phyloP scores from a whole-genome alignment of 2,113 vertebrate species.

The Microtus montanus region DNA sequence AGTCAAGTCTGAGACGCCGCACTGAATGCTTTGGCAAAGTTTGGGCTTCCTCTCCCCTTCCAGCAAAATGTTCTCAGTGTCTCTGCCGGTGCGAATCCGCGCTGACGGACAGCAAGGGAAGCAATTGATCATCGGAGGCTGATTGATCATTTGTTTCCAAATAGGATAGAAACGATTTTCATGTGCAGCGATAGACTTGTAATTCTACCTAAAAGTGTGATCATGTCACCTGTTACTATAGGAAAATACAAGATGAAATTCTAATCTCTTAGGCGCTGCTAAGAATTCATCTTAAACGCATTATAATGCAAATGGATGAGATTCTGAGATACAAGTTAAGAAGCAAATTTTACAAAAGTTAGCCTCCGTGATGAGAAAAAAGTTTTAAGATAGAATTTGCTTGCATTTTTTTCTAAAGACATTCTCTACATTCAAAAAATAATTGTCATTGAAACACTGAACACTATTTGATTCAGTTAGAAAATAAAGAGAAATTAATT shows the following conservation, averaged over 20 bases:
- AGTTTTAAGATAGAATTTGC: slow-evolving; percentile 81
- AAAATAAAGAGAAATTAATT: slow-evolving; percentile 17
- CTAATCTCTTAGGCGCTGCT: slow-evolving; percentile 78
- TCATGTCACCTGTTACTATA: slow-evolving; percentile 88
- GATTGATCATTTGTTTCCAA: slow-evolving; percentile 88
- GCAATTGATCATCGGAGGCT: slow-evolving; percentile 85
- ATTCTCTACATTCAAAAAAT: slow-evolving; percentile 59
- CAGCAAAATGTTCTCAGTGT: slow-evolving; percentile 82
- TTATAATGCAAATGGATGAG: slow-evolving; percentile 87
- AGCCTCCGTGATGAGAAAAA: slow-evolving; percentile 74
- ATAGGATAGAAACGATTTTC: slow-evolving; percentile 84
- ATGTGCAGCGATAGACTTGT: slow-evolving; percentile 84
- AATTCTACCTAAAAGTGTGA: slow-evolving; percentile 84
- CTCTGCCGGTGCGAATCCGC: slow-evolving; percentile 79
- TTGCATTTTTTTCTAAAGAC: slow-evolving; percentile 58
- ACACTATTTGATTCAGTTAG: slow-evolving; percentile 62
- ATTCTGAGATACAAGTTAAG: slow-evolving; percentile 82
- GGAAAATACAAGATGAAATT: slow-evolving; percentile 81
- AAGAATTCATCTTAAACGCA: slow-evolving; percentile 83
- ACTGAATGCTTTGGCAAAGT: slow-evolving; percentile 84
- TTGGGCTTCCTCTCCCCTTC: slow-evolving; percentile 83
- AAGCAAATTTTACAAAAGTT: slow-evolving; percentile 84
- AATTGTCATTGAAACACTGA: slow-evolving; percentile 70
- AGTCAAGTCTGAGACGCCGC: slow-evolving; percentile 66
- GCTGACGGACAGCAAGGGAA: slow-evolving; percentile 82